These are phyloP conservation scores for Sarcophaga peregrina DNA, from an alignment of 1,140 invertebrate genomes.

Conservation along the genomic window DNA sequence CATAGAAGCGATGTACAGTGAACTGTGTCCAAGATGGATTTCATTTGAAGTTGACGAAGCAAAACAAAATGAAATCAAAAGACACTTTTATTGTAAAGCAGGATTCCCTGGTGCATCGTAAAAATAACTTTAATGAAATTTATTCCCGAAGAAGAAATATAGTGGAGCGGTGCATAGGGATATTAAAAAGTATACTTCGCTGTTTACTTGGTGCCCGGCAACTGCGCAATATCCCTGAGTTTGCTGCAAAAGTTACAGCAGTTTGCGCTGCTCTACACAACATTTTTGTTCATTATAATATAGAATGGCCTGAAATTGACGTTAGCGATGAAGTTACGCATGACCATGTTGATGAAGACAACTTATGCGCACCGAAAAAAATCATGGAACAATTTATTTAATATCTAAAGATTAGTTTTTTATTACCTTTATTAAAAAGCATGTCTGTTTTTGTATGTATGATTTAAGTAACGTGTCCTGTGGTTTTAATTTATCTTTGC, in stretches of 20 bases:
- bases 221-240: background rate
- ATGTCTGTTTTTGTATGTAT: background rate
- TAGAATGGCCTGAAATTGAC: conserved; percentile 5
- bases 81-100: background rate
- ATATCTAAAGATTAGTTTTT: background rate
- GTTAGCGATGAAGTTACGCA: background rate
- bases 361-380: background rate
- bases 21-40: background rate
- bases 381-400: conserved; percentile 2
- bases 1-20: background rate
- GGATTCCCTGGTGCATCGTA: background rate
- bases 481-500: background rate
- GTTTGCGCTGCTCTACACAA: background rate
- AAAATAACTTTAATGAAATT: background rate
- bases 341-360: conserved; percentile 5
- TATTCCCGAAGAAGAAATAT: background rate
- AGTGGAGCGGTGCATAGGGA: background rate
- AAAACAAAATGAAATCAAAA: background rate
- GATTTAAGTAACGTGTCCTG: background rate
- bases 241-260: conserved; percentile 1
- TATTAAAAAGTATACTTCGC: background rate
- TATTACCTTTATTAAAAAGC: background rate
- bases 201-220: background rate
- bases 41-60: background rate
- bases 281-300: background rate